Conservation (phyloP, 2,113 vertebrate species). For the Beaufortia kweichowensis region DNA sequence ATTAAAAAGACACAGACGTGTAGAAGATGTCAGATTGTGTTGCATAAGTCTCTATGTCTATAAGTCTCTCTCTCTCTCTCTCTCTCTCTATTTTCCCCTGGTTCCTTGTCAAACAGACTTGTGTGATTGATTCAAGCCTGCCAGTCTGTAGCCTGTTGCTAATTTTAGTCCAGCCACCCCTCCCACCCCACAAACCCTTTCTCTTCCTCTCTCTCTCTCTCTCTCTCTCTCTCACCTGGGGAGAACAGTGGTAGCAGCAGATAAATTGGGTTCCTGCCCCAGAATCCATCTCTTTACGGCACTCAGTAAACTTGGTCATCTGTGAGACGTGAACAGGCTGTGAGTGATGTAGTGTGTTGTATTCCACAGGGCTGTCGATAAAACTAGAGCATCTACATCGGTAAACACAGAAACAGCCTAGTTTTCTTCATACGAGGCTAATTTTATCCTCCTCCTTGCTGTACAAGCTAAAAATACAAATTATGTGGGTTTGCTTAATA, state of each 20-base stretch:
- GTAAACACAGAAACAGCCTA: constrained; percentile 28
- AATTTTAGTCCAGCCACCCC: constrained; percentile 65
- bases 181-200: constrained; percentile 4
- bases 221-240: constrained; percentile 50
- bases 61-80: constrained; percentile 39
- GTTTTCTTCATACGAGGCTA: neutral
- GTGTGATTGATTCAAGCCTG: constrained; percentile 66
- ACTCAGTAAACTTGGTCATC: constrained; percentile 63
- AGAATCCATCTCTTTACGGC: constrained; percentile 69
- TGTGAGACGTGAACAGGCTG: constrained; percentile 49
- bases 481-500: constrained; percentile 7
- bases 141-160: constrained; percentile 63
- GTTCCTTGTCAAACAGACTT: constrained; percentile 59
- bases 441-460: neutral
- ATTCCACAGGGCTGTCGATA: constrained; percentile 46
- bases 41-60: constrained; percentile 46
- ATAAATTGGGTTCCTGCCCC: constrained; percentile 66
- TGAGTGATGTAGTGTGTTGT: constrained; percentile 56
- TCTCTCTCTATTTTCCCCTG: neutral
- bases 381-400: constrained; percentile 14
- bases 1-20: constrained; percentile 1
- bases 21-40: constrained; percentile 42
- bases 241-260: constrained; percentile 57
- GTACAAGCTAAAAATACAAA: neutral
- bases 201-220: constrained; percentile 54